Percentiles rank a stretch among this genome's conserved stretches.
phyloP scores from a whole-genome alignment of 2,888 invertebrate genomes.

The Micoletzkya japonica region DNA sequence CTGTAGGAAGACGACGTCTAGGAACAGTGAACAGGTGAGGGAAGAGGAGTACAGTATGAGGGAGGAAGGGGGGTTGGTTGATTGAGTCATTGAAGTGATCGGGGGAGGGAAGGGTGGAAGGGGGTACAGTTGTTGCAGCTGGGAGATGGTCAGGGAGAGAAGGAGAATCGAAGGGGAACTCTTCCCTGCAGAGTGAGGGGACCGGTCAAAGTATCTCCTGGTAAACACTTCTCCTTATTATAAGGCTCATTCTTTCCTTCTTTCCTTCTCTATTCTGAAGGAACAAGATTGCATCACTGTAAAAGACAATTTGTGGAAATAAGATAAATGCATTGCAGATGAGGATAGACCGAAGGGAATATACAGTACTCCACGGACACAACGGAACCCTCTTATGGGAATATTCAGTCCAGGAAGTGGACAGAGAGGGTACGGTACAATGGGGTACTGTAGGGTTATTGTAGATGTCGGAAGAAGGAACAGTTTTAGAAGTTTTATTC shows the following conservation, averaged over 20 bases:
- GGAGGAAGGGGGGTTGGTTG: neutral
- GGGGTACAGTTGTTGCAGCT: neutral
- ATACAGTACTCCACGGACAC: conserved; percentile 46
- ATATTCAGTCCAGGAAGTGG: conserved; percentile 41
- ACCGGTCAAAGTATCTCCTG: conserved; percentile 16
- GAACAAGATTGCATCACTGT: neutral
- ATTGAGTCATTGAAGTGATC: neutral
- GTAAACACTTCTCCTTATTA: conserved; percentile 3
- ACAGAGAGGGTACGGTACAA: too few species aligned
- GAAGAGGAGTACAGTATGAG: neutral
- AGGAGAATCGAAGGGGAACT: conserved; percentile 23
- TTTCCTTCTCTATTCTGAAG: too few species aligned
- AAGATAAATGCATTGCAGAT: neutral
- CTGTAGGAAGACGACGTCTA: neutral
- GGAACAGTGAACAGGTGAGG: neutral
- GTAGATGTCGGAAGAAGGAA: too few species aligned
- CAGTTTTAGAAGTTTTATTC: too few species aligned
- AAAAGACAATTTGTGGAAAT: neutral
- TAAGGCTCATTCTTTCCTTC: neutral
- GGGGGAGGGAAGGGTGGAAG: too few species aligned
- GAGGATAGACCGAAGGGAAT: conserved; percentile 37
- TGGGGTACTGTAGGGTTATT: too few species aligned
- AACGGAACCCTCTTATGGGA: conserved; percentile 38
- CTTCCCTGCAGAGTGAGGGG: conserved; percentile 18
- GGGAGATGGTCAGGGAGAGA: conserved; percentile 14